Percentiles rank a stretch among this genome's conserved stretches.
phyloP scores from a whole-genome alignment of 2,888 invertebrate species.

The Reticulitermes lucifugus region DNA sequence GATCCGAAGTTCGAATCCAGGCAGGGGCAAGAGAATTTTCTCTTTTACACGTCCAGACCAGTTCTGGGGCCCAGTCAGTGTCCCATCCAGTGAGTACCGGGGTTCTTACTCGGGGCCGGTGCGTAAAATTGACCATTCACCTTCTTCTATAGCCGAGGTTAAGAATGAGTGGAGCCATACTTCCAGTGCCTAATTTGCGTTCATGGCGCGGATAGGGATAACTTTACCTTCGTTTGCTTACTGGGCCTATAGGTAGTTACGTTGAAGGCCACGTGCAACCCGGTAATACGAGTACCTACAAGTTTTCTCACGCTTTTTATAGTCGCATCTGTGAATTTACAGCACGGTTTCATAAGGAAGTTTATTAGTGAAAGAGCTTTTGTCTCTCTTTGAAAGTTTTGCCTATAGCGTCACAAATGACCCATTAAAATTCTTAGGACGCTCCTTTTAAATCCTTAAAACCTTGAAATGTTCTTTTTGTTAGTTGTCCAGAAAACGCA shows the following conservation, averaged over 20 bases:
- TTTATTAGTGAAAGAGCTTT: not conserved
- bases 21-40: no score
- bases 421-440: slow-evolving; percentile 12
- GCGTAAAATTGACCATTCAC: no score
- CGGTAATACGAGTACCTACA: not conserved
- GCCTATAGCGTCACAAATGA: not conserved
- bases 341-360: not conserved
- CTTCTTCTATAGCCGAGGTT: no score
- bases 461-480: not conserved
- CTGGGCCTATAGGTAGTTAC: not conserved
- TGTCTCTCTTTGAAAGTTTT: not conserved
- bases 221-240: no score
- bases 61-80: no score
- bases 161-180: no score
- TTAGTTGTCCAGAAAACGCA: not conserved
- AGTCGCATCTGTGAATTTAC: not conserved
- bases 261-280: not conserved
- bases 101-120: no score
- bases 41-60: no score
- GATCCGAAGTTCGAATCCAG: no score
- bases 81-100: no score
- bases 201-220: no score
- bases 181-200: no score
- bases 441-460: not conserved
- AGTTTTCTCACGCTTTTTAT: not conserved